These are phyloP conservation scores for Drosophila nr. perissopoda DNA, from an alignment of 2,888 invertebrate genomes.

Conservation along the genomic window DNA sequence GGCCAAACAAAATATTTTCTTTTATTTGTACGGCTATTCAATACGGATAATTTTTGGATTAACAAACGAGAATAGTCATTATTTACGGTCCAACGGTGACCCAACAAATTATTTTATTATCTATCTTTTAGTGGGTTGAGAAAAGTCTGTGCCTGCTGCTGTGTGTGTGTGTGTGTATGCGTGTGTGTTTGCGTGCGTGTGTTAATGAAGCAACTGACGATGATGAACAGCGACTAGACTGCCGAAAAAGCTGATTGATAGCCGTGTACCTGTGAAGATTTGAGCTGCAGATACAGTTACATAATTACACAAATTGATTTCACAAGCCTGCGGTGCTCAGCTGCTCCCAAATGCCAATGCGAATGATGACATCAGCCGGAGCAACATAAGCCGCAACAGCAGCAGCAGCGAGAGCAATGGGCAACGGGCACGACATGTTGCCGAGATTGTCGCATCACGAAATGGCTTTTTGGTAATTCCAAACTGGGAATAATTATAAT, in stretches of 20 bases:
- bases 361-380: conserved; percentile 53
- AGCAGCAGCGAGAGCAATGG: conserved; percentile 23
- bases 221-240: conserved; percentile 31
- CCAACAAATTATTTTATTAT: neutral
- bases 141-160: neutral
- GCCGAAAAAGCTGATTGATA: conserved; percentile 45
- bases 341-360: conserved; percentile 60
- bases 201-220: conserved; percentile 45
- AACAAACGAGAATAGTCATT: neutral
- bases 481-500: conserved; percentile 66
- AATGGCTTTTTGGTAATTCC: conserved; percentile 78
- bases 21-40: neutral
- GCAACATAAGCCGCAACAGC: conserved; percentile 8
- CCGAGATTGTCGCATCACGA: conserved; percentile 61
- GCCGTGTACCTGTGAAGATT: conserved; percentile 25
- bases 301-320: conserved; percentile 77
- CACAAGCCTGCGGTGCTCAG: conserved; percentile 61
- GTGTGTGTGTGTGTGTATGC: neutral
- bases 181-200: conserved; percentile 6
- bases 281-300: conserved; percentile 67
- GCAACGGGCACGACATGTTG: conserved; percentile 43
- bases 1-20: neutral
- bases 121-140: neutral
- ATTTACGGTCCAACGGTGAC: neutral
- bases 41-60: neutral